These are phyloP conservation scores for Chelonoidis abingdonii DNA, from an alignment of 2,113 vertebrate species.

Conservation along the genomic window DNA sequence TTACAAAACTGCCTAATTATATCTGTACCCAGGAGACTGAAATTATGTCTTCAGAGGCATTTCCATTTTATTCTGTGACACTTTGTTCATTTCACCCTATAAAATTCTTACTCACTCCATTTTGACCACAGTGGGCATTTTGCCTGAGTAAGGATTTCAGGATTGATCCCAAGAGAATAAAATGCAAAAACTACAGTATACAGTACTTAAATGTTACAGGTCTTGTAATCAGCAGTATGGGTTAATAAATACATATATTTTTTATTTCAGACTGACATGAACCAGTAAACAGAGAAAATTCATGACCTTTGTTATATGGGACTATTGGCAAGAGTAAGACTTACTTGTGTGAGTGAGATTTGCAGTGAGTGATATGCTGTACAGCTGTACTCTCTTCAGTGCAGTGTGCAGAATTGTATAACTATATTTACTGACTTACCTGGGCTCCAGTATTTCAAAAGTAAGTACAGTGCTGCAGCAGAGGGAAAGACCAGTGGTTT, in stretches of 20 bases:
- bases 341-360: background rate
- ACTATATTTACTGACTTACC: background rate
- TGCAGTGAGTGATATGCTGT: background rate
- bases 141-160: background rate
- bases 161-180: background rate
- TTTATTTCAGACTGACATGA: background rate
- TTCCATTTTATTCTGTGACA: background rate
- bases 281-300: background rate
- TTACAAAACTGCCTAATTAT: background rate
- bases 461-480: background rate
- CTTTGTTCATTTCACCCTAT: conserved; percentile 4
- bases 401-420: background rate
- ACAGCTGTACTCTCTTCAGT: background rate
- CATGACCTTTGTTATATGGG: background rate
- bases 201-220: background rate
- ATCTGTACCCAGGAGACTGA: conserved; percentile 10
- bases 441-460: background rate
- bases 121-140: background rate
- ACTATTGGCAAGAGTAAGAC: background rate
- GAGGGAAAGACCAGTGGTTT: background rate
- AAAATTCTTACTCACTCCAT: background rate
- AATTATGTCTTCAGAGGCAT: conserved; percentile 15
- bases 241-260: background rate
- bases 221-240: background rate
- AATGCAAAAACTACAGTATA: background rate